Conservation (phyloP, 2,888 invertebrate genomes). For the Diarsia mendica region DNA sequence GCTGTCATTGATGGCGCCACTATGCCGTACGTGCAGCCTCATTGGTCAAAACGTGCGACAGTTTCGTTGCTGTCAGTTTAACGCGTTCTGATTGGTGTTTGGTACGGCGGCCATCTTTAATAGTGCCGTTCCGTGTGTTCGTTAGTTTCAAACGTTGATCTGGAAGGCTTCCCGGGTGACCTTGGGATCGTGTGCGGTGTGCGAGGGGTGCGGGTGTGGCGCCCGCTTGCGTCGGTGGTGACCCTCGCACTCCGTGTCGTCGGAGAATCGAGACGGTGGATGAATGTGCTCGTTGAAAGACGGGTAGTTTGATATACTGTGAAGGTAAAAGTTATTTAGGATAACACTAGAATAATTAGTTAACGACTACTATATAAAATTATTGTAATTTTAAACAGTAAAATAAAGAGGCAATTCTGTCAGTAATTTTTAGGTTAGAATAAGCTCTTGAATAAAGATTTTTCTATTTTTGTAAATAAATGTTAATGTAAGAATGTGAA, state of each 20-base stretch:
- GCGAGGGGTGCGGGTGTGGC: slow-evolving; percentile 73
- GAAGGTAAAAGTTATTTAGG: slow-evolving; percentile 18
- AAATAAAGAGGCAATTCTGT: not conserved
- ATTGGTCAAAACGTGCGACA: slow-evolving; percentile 33
- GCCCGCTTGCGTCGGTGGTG: slow-evolving; percentile 85
- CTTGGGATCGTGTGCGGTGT: slow-evolving; percentile 85
- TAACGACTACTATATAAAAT: slow-evolving; percentile 1
- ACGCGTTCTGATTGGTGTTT: slow-evolving; percentile 32
- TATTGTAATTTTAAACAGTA: not conserved
- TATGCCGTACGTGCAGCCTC: slow-evolving; percentile 20
- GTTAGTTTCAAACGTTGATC: slow-evolving; percentile 92
- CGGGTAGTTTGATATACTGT: slow-evolving; percentile 94
- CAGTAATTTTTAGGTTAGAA: not conserved
- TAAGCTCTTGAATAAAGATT: not conserved
- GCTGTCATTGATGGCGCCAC: slow-evolving; percentile 40
- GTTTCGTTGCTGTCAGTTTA: slow-evolving; percentile 19
- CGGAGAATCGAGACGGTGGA: slow-evolving; percentile 96
- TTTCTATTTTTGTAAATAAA: not conserved
- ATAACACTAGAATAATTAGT: slow-evolving; percentile 11
- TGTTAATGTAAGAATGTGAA: not conserved
- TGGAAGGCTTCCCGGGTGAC: slow-evolving; percentile 93
- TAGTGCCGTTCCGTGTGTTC: slow-evolving; percentile 27
- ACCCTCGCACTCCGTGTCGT: slow-evolving; percentile 92
- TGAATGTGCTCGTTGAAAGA: slow-evolving; percentile 96
- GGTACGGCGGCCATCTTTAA: slow-evolving; percentile 45